phyloP scores from a whole-genome alignment of 2,797 vertebrate genomes.

The Lithobates pipiens region DNA sequence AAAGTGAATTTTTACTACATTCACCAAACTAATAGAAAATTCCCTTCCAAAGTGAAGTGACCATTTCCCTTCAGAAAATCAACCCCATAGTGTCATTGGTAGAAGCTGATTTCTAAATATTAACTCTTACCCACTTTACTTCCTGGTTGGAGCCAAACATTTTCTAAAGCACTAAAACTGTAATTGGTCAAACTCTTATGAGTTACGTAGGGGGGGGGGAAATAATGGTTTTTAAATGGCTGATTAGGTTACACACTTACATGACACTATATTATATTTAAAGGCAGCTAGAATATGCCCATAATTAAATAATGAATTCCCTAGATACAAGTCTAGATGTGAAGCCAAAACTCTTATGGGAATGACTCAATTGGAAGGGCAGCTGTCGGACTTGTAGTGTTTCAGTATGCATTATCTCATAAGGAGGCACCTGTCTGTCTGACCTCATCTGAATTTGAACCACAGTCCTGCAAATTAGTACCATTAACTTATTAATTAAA shows the following conservation, averaged over 20 bases:
- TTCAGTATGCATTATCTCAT: slow-evolving; percentile 54
- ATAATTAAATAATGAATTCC: slow-evolving; percentile 48
- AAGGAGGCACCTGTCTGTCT: slow-evolving; percentile 55
- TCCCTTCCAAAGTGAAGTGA: no score
- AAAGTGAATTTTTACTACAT: no score
- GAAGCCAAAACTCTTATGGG: slow-evolving; percentile 47
- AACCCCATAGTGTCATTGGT: no score
- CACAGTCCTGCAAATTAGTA: slow-evolving; percentile 43
- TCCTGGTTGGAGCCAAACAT: not conserved
- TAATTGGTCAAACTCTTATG: not conserved
- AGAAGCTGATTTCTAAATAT: no score
- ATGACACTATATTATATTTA: slow-evolving; percentile 18
- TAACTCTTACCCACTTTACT: no score
- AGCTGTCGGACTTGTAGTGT: slow-evolving; percentile 52
- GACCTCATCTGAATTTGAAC: slow-evolving; percentile 44
- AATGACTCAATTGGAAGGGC: slow-evolving; percentile 44
- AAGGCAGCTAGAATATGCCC: slow-evolving; percentile 5
- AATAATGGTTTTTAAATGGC: not conserved
- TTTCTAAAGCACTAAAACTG: not conserved
- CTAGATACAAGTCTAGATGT: slow-evolving; percentile 10
- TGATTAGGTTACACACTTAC: slow-evolving; percentile 4
- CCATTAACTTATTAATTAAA: slow-evolving; percentile 39
- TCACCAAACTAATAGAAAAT: no score
- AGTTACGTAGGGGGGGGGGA: not conserved
- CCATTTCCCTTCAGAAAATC: no score